phyloP scores from a whole-genome alignment of 2,113 vertebrate species.

The Bostrychus sinensis region DNA sequence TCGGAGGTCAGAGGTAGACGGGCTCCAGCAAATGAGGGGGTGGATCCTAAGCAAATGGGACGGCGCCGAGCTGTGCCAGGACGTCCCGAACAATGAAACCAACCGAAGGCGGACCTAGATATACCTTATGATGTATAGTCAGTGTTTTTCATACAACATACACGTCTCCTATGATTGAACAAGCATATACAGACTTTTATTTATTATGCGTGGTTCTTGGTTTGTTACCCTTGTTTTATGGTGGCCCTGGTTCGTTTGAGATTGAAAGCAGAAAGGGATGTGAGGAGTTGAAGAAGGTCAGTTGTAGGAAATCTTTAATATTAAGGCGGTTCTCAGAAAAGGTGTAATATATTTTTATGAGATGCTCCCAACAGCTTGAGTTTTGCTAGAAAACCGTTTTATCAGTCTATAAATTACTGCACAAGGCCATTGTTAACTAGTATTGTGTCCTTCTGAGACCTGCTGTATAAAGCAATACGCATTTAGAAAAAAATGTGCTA shows the following conservation, averaged over 20 bases:
- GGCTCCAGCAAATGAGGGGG: conserved; percentile 66
- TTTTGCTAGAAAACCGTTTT: conserved; percentile 5
- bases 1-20: conserved; percentile 68
- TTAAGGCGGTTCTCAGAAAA: neutral
- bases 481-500: neutral
- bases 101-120: conserved; percentile 41
- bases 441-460: neutral
- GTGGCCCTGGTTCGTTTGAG: conserved; percentile 6
- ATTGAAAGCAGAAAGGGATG: conserved; percentile 9
- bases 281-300: conserved; percentile 11
- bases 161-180: conserved; percentile 52
- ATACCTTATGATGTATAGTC: conserved; percentile 64
- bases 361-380: neutral
- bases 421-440: neutral
- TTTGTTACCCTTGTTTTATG: conserved; percentile 50
- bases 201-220: conserved; percentile 23
- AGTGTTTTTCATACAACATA: conserved; percentile 36
- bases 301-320: conserved; percentile 11
- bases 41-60: conserved; percentile 30
- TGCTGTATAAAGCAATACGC: neutral
- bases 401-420: neutral
- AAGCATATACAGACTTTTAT: conserved; percentile 41
- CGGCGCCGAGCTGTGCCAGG: conserved; percentile 10
- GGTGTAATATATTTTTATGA: conserved; percentile 11
- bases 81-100: conserved; percentile 65